Evolutionary conservation across 2,113 vertebrate genomes (phyloP).

Genomic region (Sphyrna mokarran): DNA sequence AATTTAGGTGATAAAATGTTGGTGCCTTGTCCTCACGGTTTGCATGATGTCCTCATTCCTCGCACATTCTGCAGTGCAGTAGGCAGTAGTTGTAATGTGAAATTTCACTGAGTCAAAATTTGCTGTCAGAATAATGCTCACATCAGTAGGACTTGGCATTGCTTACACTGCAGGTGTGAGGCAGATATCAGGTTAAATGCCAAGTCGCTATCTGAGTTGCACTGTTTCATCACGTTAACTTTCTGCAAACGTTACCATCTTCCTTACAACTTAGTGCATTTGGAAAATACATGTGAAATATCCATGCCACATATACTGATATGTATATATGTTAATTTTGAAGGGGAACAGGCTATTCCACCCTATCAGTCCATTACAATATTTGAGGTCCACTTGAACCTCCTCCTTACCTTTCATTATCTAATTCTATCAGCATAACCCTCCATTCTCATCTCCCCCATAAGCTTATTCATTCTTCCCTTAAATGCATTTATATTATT

Average conservation of each 20-base stretch:
- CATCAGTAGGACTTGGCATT: neutral
- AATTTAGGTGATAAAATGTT: neutral
- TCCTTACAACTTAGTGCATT: neutral
- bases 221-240: too few species aligned
- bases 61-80: neutral
- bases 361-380: too few species aligned
- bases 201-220: neutral
- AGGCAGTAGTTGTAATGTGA: neutral
- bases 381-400: too few species aligned
- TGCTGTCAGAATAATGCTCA: neutral
- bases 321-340: neutral
- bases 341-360: neutral
- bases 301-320: neutral
- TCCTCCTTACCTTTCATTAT: too few species aligned
- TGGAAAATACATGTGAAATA: neutral
- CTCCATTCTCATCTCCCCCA: too few species aligned
- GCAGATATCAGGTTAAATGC: neutral
- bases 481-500: too few species aligned
- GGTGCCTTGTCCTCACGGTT: neutral
- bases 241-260: too few species aligned
- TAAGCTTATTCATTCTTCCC: too few species aligned
- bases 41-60: neutral
- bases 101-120: neutral
- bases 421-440: too few species aligned
- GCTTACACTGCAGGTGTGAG: neutral